phyloP scores from a whole-genome alignment of 2,888 invertebrate species.

The Drosophila helvetica region DNA sequence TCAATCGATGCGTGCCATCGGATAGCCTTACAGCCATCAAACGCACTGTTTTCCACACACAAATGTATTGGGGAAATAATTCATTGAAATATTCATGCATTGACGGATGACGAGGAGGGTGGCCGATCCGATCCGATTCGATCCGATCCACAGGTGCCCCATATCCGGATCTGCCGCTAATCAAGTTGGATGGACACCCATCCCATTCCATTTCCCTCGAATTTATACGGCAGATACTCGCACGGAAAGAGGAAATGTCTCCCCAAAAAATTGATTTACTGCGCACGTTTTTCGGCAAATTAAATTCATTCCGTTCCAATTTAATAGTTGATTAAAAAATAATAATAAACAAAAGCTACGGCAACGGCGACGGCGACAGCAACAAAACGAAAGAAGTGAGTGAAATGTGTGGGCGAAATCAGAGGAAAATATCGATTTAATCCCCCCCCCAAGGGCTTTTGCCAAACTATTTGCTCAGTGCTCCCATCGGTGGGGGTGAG shows the following conservation, averaged over 20 bases:
- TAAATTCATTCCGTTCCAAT: conserved; percentile 33
- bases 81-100: neutral
- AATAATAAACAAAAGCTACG: conserved; percentile 42
- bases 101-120: no score
- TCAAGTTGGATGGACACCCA: conserved; percentile 21
- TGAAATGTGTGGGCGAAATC: conserved; percentile 16
- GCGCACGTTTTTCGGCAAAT: conserved; percentile 22
- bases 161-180: conserved; percentile 2
- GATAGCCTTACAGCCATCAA: neutral
- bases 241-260: no score
- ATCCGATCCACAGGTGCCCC: conserved; percentile 24
- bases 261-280: neutral
- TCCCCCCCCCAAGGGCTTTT: conserved; percentile 38
- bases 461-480: conserved; percentile 60
- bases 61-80: neutral
- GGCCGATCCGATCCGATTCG: no score
- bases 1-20: neutral
- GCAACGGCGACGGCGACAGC: conserved; percentile 2
- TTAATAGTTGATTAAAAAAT: conserved; percentile 52
- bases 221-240: conserved; percentile 6
- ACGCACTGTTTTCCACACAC: neutral
- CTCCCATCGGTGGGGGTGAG: neutral
- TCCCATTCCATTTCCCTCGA: conserved; percentile 25
- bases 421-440: conserved; percentile 64
- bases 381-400: conserved; percentile 2